Conservation (phyloP, 2,113 vertebrate species). For the Podocnemis expansa region DNA sequence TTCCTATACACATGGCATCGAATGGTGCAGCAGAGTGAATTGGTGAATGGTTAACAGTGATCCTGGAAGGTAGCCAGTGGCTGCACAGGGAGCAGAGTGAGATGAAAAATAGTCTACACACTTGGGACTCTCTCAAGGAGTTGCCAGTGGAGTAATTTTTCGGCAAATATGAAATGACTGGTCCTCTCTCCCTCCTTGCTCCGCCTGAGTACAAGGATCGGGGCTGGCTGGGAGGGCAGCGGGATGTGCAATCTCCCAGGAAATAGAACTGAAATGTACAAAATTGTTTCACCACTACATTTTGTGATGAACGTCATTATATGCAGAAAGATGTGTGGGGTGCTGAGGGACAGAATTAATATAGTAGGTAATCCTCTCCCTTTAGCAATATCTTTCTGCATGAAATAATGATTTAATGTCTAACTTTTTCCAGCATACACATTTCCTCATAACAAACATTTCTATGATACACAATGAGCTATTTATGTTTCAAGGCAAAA, state of each 20-base stretch:
- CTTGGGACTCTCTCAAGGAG: not conserved
- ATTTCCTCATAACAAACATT: constrained; percentile 72
- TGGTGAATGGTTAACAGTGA: not conserved
- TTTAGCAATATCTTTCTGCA: constrained; percentile 75
- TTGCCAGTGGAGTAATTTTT: not conserved
- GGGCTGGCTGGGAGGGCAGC: rapidly evolving
- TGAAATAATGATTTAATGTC: constrained; percentile 76
- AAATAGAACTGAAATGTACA: constrained; percentile 1
- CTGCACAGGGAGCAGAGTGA: not conserved
- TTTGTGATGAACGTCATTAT: constrained; percentile 62
- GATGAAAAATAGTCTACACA: not conserved
- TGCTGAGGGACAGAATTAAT: constrained; percentile 75
- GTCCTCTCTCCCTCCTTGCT: rapidly evolving
- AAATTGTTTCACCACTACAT: constrained; percentile 13
- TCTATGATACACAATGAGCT: constrained; percentile 56
- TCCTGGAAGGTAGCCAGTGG: not conserved
- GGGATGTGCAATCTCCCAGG: not conserved
- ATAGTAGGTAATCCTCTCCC: constrained; percentile 73
- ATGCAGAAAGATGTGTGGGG: constrained; percentile 48
- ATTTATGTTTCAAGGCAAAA: constrained; percentile 72
- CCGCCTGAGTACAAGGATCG: rapidly evolving
- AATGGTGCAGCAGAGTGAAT: not conserved
- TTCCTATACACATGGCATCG: too few relatives aligned
- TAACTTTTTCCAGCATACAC: constrained; percentile 53
- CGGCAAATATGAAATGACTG: not conserved